phyloP scores from a whole-genome alignment of 2,888 invertebrate genomes.

The Pseudolycoriella hygida region DNA sequence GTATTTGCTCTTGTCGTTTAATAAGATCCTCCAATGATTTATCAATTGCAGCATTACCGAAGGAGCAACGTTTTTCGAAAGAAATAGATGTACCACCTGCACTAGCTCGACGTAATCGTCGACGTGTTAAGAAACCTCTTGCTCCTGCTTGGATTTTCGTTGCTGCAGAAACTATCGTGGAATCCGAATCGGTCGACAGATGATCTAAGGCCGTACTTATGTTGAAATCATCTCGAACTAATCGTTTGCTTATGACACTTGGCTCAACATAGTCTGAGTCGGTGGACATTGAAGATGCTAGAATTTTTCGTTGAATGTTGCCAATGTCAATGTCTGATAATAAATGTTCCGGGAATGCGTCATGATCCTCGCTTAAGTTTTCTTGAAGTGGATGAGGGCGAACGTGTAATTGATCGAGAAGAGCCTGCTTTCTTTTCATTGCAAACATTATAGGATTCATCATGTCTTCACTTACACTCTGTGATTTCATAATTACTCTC shows the following conservation, averaged over 20 bases:
- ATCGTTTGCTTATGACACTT: constrained; percentile 6
- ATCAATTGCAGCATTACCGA: constrained; percentile 25
- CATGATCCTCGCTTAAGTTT: background rate
- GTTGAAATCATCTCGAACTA: constrained; percentile 16
- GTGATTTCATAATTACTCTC: too few relatives aligned
- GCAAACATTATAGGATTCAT: too few relatives aligned
- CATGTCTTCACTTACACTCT: too few relatives aligned
- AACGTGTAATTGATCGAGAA: too few relatives aligned
- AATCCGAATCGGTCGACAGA: constrained; percentile 24
- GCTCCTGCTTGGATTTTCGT: constrained; percentile 26
- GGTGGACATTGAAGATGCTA: constrained; percentile 23
- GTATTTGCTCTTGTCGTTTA: constrained; percentile 12
- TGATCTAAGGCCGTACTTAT: constrained; percentile 21
- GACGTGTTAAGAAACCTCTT: constrained; percentile 21
- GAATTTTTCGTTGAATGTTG: constrained; percentile 18
- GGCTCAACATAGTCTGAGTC: constrained; percentile 22
- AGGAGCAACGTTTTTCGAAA: constrained; percentile 19
- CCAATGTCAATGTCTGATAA: constrained; percentile 1
- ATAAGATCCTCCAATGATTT: constrained; percentile 23
- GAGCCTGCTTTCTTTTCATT: too few relatives aligned
- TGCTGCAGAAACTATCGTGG: constrained; percentile 23
- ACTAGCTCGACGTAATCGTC: constrained; percentile 18
- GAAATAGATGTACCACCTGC: constrained; percentile 18
- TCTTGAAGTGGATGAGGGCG: background rate
- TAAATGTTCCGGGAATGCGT: background rate